Evolutionary conservation across 2,888 invertebrate genomes (phyloP), one percentile per base, ranked within the genome.

Genomic region (Hyposoter dolosus): DNA sequence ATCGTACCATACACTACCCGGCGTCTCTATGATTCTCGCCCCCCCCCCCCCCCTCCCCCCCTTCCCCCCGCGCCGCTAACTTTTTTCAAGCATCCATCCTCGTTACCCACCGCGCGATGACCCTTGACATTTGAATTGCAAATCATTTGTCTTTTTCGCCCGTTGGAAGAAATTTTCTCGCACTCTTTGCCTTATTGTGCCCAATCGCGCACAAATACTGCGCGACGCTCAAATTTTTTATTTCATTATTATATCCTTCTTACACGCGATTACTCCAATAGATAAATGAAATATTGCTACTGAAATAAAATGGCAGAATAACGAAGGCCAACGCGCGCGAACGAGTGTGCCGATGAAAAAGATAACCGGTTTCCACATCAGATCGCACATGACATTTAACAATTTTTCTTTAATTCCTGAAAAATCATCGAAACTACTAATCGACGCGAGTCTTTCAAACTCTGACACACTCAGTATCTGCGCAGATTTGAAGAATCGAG

Each of bases 101-200:
- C n/a, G 78, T 68, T 69, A 63, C 81, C 50, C 77, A 81, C 65
- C 81, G 35, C 35, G 77, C 68, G 10, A 40, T 78, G 86, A 86
- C 86, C 83, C 77, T 77, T 86, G 86, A 83, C 83, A 83, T 83
- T 83, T 83, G 71, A 47, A 77, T 86, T 75, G 77, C 77, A 74
- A 86, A 86, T 83, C 83, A 77, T 81, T 81, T 81, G 77, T 81
- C 77, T 77, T 86, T 28, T 86, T 83, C 72, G 83, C 74, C 47
- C 74, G 72, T 77, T 56, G 65, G 23, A 77, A 80, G 75, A 60
- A 56, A 56, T 78, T 78, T 82, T 75, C 63, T 65, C 63, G 23
- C 53, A 69, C 53, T 80, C 74, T 77, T 83, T 50, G 72, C 82
- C 79, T 83, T n/a, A n/a, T n/a, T 71, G 79, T 79, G 45, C 82